Evolutionary conservation across 2,797 vertebrate species (phyloP), one percentile per base, ranked within the genome.

Genomic region (Trichosurus vulpecula): DNA sequence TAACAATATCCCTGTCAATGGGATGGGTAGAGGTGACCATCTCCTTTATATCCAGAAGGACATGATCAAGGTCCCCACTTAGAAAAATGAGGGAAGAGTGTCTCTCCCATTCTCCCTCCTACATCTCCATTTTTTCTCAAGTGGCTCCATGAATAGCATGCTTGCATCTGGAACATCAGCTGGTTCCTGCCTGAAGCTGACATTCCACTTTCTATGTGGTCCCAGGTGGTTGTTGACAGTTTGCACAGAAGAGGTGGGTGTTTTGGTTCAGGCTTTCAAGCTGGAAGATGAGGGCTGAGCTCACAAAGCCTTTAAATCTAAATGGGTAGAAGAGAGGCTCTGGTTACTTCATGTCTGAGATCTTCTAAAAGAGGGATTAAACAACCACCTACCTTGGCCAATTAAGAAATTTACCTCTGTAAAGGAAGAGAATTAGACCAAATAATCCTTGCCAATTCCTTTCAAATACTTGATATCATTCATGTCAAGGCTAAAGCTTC

Each of bases 1-100:
- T 97, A 94, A 95, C 96, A 97, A 92, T 95, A 52, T 66, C 91
- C 92, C 89, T 53, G 52, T 93, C 54, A 52, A 57, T 96, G 93
- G 52, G 16, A 30, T 92, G 53, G 54, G 27, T 90, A 81, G 93
- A 93, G 90, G 94, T 29, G 16, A 41, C 41, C 55, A 91, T 94
- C 14, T 51, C 10, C 31, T 94, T 93, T 91, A 16, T 1, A 35
- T 16, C 47, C 51, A 93, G 47, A 90, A 91, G 93, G 81, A 5
- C 16, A 16, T 16, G 12, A 58, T 19, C 47, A 30, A 51, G 35
- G 35, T 52, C 35, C 4, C 11, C 19, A 66, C 47, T 19, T 27
- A 90, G 30, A 54, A 30, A 51, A 95, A 11, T 52, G 54, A 51
- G 4, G 56, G 25, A 51, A 66, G 14, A 31, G 3, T 66, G 41